phyloP scores from a whole-genome alignment of 1,140 invertebrate genomes.

The Megalopta genalis region DNA sequence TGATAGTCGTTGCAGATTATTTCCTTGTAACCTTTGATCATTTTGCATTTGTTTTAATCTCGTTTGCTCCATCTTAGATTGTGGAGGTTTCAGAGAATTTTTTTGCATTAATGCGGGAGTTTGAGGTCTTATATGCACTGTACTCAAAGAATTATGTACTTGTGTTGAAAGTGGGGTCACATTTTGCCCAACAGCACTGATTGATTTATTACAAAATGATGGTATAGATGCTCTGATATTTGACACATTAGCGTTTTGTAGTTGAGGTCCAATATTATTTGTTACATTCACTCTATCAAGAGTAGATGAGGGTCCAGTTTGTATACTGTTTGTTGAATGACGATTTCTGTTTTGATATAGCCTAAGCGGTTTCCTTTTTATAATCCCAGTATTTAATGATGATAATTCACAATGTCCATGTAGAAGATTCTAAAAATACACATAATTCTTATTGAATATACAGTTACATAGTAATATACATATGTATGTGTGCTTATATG shows the following conservation, averaged over 20 bases:
- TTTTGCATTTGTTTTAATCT: constrained; percentile 61
- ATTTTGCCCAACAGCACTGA: constrained; percentile 45
- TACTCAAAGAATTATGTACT: constrained; percentile 30
- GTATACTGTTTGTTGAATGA: constrained; percentile 32
- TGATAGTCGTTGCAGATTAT: constrained; percentile 40
- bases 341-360: constrained; percentile 45
- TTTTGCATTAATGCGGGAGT: constrained; percentile 51
- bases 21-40: constrained; percentile 42
- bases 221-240: constrained; percentile 20
- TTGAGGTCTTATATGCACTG: constrained; percentile 32
- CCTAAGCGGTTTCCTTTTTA: constrained; percentile 45
- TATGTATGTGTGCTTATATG: too few relatives aligned
- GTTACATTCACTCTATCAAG: constrained; percentile 39
- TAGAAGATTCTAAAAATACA: constrained; percentile 29
- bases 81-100: constrained; percentile 41
- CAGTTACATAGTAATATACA: not conserved
- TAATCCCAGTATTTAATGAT: not conserved
- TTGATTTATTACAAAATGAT: constrained; percentile 43
- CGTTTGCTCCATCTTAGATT: constrained; percentile 67
- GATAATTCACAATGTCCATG: constrained; percentile 36
- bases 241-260: constrained; percentile 45
- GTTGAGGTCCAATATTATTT: constrained; percentile 25
- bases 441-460: constrained; percentile 14
- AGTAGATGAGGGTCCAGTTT: constrained; percentile 19
- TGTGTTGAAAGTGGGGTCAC: constrained; percentile 36